Conservation (phyloP, 2,797 vertebrate genomes). For the Trichosurus vulpecula region DNA sequence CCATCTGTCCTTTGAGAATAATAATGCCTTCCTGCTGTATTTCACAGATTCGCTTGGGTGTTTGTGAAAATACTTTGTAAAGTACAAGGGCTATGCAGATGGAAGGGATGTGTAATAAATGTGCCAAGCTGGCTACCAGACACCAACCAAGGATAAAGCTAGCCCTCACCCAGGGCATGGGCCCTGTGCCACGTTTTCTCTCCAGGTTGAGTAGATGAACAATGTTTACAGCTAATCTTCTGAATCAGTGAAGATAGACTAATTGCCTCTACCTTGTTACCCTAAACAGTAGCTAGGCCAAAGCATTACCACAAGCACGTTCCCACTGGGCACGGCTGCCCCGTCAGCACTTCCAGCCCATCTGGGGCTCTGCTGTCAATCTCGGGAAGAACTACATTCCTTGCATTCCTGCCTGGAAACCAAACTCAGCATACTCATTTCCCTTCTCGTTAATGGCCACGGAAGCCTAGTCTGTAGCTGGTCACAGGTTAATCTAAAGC, state of each 20-base stretch:
- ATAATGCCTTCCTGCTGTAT: background rate
- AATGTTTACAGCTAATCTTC: background rate
- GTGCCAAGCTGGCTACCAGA: background rate
- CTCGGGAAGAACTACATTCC: constrained; percentile 31
- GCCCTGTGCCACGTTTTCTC: background rate
- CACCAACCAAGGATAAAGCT: background rate
- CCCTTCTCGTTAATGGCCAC: background rate
- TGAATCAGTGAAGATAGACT: constrained; percentile 17
- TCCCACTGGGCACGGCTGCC: background rate
- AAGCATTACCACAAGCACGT: constrained; percentile 1
- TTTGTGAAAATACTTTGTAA: background rate
- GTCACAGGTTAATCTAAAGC: background rate
- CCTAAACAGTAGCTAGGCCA: constrained; percentile 21
- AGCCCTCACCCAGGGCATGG: background rate
- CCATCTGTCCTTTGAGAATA: background rate
- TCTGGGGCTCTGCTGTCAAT: background rate
- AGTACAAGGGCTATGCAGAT: background rate
- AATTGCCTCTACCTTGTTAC: constrained; percentile 11
- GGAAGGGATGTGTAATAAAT: background rate
- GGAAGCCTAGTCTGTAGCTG: background rate
- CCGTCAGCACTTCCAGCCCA: background rate
- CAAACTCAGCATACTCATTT: background rate
- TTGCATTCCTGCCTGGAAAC: constrained; percentile 38
- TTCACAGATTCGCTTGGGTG: background rate
- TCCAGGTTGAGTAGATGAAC: background rate